These are phyloP conservation scores for Diogma glabrata DNA, from an alignment of 2,888 invertebrate genomes.

Conservation along the genomic window DNA sequence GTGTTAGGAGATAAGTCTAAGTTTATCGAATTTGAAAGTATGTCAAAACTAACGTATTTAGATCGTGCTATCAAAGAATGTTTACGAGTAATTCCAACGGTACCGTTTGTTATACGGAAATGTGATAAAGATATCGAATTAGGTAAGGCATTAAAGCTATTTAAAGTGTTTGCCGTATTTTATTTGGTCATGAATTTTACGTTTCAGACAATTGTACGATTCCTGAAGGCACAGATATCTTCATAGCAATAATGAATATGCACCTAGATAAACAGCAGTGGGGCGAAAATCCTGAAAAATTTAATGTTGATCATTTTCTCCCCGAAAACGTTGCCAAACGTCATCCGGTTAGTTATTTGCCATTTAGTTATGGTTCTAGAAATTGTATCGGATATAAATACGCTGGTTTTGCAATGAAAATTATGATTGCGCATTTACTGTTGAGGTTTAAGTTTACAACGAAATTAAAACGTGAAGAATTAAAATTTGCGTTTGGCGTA, in stretches of 20 bases:
- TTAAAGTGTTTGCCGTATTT: too few relatives aligned
- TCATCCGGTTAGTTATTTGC: not conserved
- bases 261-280: not conserved
- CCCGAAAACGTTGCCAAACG: constrained; percentile 3
- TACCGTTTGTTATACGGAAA: not conserved
- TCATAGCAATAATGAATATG: not conserved
- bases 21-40: not conserved
- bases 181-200: too few relatives aligned
- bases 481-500: constrained; percentile 1
- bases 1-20: not conserved
- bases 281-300: not conserved
- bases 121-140: constrained; percentile 1
- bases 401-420: not conserved
- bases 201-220: too few relatives aligned
- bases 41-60: not conserved
- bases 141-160: too few relatives aligned
- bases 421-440: not conserved
- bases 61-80: constrained; percentile 1
- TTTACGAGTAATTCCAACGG: not conserved
- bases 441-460: constrained; percentile 1
- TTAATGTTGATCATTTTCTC: constrained; percentile 4
- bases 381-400: not conserved
- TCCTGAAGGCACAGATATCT: not conserved
- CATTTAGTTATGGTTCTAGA: not conserved
- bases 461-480: not conserved